These are phyloP conservation scores for Parelbella ahira DNA, from an alignment of 2,888 invertebrate genomes.

Conservation along the genomic window DNA sequence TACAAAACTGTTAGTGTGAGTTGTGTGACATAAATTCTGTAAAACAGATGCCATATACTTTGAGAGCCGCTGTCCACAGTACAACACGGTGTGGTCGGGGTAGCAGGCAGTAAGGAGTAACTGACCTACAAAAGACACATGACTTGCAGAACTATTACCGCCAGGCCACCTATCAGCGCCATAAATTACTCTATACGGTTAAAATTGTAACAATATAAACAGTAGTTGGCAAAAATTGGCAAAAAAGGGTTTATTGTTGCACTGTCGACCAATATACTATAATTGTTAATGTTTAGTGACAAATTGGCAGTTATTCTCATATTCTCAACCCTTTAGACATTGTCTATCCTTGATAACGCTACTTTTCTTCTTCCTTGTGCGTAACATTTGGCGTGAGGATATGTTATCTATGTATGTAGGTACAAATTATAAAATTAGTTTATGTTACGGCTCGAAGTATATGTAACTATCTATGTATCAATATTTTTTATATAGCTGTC, in stretches of 20 bases:
- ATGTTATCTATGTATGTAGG: no score
- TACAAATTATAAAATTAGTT: no score
- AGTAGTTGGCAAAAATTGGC: slow-evolving; percentile 59
- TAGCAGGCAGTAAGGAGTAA: slow-evolving; percentile 34
- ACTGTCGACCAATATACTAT: slow-evolving; percentile 18
- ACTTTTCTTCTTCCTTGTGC: no score
- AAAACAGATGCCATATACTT: no score
- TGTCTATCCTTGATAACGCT: no score
- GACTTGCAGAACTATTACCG: slow-evolving; percentile 66
- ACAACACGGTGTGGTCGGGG: neutral
- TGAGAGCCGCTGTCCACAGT: no score
- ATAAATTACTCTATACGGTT: slow-evolving; percentile 61
- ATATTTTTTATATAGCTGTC: no score
- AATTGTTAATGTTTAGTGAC: slow-evolving; percentile 11
- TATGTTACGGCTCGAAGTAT: no score
- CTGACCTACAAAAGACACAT: slow-evolving; percentile 70
- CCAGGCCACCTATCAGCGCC: slow-evolving; percentile 65
- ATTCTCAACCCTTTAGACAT: slow-evolving; percentile 1
- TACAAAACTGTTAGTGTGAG: no score
- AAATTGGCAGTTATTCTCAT: slow-evolving; percentile 12
- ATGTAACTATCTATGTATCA: no score
- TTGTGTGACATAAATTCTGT: no score
- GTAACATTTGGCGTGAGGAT: no score
- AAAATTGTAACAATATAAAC: slow-evolving; percentile 65
- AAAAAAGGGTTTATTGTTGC: slow-evolving; percentile 45